Evolutionary conservation across 2,888 invertebrate genomes (phyloP), one percentile per base, ranked within the genome.

Genomic region (Drosophila incognita): DNA sequence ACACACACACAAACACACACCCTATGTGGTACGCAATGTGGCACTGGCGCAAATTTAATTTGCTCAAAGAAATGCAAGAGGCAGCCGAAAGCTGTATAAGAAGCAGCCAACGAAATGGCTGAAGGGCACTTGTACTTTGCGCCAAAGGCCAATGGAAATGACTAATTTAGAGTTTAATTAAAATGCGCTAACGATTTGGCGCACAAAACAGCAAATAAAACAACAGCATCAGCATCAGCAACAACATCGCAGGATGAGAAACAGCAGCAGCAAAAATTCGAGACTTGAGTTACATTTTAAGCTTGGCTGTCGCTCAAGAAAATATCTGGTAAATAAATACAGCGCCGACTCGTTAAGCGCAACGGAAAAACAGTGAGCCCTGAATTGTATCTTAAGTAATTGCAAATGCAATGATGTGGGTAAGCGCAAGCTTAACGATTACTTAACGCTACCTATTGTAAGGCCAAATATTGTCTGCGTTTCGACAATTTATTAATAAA

Each of bases 161-260:
- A 89, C 90, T 88, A 83, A 90, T 83, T 87, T 86, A 73, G 81
- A 90, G 79, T 89, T 87, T 87, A 86, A 90, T 87, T 87, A 87
- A 87, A 87, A 88, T 77, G 76, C 89, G 83, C 89, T 81, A 90
- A 87, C 83, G 87, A 89, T 82, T 87, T 79, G 78, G 67, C 74
- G 67, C 71, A 69, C 69, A 69, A 75, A 42, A 75, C 69, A 75
- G 69, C 61, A 60, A 46, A 53, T 49, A 66, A 68, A 31, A 35
- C 66, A 54, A 51, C 46, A 61, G 2, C 46, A 58, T 10, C 63
- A 65, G 13, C 38, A 60, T 0, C n/a, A 69, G 15, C 35, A 57
- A 36, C 38, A 66, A 36, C 38, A 49, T 56, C 33, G 42, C 56
- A 58, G 13, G 11, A 60, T 42, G 31, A 61, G 10, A 48, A 77